Base-by-base conservation (phyloP, 2,797 vertebrate genomes). In the Podarcis siculus region DNA sequence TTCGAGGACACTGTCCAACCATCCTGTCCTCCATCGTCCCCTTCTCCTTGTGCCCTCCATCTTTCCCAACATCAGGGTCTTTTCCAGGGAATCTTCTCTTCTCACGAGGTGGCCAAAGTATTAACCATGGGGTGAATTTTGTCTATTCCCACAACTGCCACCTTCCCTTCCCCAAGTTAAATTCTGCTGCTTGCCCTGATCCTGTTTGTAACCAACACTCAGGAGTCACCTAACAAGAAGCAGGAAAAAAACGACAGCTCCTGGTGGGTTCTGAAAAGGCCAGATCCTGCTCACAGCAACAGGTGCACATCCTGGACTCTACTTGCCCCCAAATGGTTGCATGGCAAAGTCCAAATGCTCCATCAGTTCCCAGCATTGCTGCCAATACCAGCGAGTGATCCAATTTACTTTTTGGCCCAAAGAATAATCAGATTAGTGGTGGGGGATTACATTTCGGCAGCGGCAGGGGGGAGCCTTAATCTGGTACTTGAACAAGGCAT, bases 401-500 rank as follows among this genome's bases (percentile, higher is more conserved):
- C 32, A 30, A 37, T 23, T 85, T 89, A 80, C 58, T 87, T 79
- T 86, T 93, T 90, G 90, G 88, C 67, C 81, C 72, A 90, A 87
- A 82, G 45, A 30, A 88, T 75, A 81, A 88, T 90, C 83, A 92
- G 21, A 82, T 91, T 82, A 79, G 39, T 67, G 86, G 66, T 79
- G 86, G 90, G 90, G 37, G 86, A 89, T 92, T 82, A 72, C 15
- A 13, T n/a, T 85, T 55, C 13, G 49, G 49, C 3, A 1, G 49
- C 0, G 3, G 49, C 12, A 4, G 79, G 30, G 66, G 90, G 94
- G 87, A 78, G 61, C 87, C 86, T 69, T 89, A 81, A 93, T 87
- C 71, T 88, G 42, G 35, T 88, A 82, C 90, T 95, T 90, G 93
- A 94, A 92, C 30, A 86, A 92, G 87, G 8, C 0, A 79, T 69